Conservation (phyloP, 1,140 invertebrate species). For the Penaeus japonicus region DNA sequence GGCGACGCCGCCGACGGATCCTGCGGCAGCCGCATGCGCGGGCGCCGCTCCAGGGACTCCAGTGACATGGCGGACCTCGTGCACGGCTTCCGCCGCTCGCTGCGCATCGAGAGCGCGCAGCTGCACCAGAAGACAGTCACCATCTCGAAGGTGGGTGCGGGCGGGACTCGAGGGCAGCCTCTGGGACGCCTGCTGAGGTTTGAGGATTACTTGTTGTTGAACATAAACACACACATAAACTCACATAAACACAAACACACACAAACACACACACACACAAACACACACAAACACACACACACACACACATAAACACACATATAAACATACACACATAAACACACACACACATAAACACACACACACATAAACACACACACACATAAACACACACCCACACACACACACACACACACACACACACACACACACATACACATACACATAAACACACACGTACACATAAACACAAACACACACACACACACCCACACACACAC, state of each 20-base stretch:
- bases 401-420: neutral
- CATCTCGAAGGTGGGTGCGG: constrained; percentile 63
- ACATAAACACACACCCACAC: neutral
- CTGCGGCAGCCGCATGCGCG: constrained; percentile 22
- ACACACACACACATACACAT: neutral
- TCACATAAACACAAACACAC: too few relatives aligned
- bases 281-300: too few relatives aligned
- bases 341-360: too few relatives aligned
- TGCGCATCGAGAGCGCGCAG: constrained; percentile 60
- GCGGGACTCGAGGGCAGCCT: too few relatives aligned
- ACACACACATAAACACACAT: too few relatives aligned
- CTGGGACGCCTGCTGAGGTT: too few relatives aligned
- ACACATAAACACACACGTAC: neutral
- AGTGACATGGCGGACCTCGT: constrained; percentile 50
- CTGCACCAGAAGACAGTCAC: constrained; percentile 64
- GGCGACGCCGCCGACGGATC: constrained; percentile 4
- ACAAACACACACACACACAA: too few relatives aligned
- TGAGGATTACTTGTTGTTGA: too few relatives aligned
- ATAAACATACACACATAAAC: too few relatives aligned
- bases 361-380: too few relatives aligned
- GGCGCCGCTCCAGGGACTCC: constrained; percentile 44
- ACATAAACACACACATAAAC: too few relatives aligned
- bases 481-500: neutral
- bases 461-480: neutral
- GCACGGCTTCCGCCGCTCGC: constrained; percentile 49